Conservation (phyloP, 2,113 vertebrate genomes). For the Oryzias celebensis region DNA sequence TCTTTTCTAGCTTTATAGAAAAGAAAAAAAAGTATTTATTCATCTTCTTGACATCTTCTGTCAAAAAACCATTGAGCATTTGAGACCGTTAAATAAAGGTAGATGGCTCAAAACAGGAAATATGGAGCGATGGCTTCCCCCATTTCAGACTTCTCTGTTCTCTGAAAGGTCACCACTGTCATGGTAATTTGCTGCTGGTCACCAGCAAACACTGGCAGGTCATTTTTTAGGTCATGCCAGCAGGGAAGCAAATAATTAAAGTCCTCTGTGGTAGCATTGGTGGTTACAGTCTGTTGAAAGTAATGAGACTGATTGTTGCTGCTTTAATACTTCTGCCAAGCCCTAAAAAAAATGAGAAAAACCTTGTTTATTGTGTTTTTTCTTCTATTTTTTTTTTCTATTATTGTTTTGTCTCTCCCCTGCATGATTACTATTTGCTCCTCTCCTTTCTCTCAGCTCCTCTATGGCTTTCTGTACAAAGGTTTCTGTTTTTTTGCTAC, state of each 20-base stretch:
- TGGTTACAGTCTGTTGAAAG: conserved; percentile 16
- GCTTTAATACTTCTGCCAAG: conserved; percentile 13
- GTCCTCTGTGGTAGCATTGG: not conserved
- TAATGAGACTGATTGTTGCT: conserved; percentile 17
- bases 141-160: not conserved
- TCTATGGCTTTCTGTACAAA: conserved; percentile 8
- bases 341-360: not conserved
- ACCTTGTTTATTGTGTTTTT: not conserved
- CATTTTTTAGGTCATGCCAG: conserved; percentile 9
- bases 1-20: not conserved
- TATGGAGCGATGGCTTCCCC: not conserved
- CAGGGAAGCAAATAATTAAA: conserved; percentile 2
- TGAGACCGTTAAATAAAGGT: conserved; percentile 8
- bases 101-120: not conserved
- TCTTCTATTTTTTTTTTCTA: not conserved
- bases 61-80: not conserved
- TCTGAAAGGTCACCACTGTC: conserved; percentile 11
- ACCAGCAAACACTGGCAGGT: conserved; percentile 5
- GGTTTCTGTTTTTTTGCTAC: conserved; percentile 24
- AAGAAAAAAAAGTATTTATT: not conserved
- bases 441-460: not conserved
- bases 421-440: not conserved
- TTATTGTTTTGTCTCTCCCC: not conserved
- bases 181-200: conserved; percentile 12
- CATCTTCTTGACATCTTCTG: not conserved